phyloP scores from a whole-genome alignment of 2,797 vertebrate genomes.

The Parambassis ranga region DNA sequence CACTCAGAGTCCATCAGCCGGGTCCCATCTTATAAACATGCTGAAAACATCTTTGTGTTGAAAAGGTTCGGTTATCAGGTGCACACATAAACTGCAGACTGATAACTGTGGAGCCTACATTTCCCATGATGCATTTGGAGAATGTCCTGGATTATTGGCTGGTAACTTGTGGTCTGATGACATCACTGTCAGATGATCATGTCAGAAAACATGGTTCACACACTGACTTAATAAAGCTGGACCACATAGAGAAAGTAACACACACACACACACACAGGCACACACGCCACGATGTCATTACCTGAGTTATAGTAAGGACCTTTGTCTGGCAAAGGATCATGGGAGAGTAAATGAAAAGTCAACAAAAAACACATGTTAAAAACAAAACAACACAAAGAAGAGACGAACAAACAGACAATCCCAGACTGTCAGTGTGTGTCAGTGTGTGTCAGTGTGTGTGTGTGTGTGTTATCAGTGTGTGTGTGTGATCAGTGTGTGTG shows the following conservation, averaged over 20 bases:
- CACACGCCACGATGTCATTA: constrained; percentile 68
- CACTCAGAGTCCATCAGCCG: too few relatives aligned
- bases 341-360: constrained; percentile 56
- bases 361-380: constrained; percentile 19
- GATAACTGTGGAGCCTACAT: too few relatives aligned
- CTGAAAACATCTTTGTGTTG: too few relatives aligned
- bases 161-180: background rate
- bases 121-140: background rate
- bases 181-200: background rate
- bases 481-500: too few relatives aligned
- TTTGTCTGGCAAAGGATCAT: constrained; percentile 86
- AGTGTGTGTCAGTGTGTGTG: constrained; percentile 4
- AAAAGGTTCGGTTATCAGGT: too few relatives aligned
- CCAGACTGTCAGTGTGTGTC: constrained; percentile 5
- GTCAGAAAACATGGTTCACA: background rate
- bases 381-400: background rate
- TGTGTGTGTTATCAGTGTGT: too few relatives aligned
- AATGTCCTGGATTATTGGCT: background rate
- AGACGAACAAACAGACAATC: background rate
- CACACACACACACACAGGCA: background rate
- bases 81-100: background rate
- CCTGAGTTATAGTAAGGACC: constrained; percentile 86
- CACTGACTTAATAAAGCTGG: background rate
- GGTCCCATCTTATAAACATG: too few relatives aligned
- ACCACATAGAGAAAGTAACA: background rate